These are phyloP conservation scores for Yponomeuta plumbellus DNA, from an alignment of 2,888 invertebrate genomes.

Conservation along the genomic window DNA sequence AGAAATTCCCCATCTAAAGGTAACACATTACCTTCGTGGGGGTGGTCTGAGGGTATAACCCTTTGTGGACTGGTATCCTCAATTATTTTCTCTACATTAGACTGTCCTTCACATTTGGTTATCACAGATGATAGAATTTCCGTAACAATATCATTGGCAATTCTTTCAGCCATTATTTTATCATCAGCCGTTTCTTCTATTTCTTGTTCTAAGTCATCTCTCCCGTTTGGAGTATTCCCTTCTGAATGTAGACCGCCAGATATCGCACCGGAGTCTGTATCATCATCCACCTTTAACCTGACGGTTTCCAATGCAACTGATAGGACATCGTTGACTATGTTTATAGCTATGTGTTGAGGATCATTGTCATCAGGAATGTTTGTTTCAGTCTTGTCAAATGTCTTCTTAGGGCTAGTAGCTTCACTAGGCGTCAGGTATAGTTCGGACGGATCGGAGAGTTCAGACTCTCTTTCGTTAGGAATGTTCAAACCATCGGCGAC, in stretches of 20 bases:
- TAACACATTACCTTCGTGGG: conserved; percentile 62
- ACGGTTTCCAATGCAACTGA: conserved; percentile 65
- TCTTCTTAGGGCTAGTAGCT: conserved; percentile 69
- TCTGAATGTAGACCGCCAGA: conserved; percentile 65
- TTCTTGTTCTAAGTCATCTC: conserved; percentile 65
- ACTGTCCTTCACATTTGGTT: conserved; percentile 37
- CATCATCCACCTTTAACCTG: conserved; percentile 60
- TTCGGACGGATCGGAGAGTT: conserved; percentile 82
- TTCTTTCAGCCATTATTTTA: conserved; percentile 48
- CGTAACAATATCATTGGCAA: conserved; percentile 54
- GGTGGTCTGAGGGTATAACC: conserved; percentile 52
- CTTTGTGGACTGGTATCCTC: conserved; percentile 41
- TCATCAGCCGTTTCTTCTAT: conserved; percentile 58
- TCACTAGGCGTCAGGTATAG: conserved; percentile 82
- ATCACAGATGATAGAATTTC: conserved; percentile 53
- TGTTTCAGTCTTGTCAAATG: conserved; percentile 59
- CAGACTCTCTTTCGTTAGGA: conserved; percentile 73
- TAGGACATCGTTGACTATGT: conserved; percentile 70
- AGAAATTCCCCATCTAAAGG: conserved; percentile 66
- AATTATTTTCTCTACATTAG: conserved; percentile 19
- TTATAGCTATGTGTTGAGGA: conserved; percentile 61
- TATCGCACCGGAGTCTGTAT: conserved; percentile 68
- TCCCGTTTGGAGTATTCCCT: conserved; percentile 66
- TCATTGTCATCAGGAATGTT: conserved; percentile 49
- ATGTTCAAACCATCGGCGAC: conserved; percentile 54